Conservation (phyloP, 2,888 invertebrate genomes). For the Anoncus sp. region DNA sequence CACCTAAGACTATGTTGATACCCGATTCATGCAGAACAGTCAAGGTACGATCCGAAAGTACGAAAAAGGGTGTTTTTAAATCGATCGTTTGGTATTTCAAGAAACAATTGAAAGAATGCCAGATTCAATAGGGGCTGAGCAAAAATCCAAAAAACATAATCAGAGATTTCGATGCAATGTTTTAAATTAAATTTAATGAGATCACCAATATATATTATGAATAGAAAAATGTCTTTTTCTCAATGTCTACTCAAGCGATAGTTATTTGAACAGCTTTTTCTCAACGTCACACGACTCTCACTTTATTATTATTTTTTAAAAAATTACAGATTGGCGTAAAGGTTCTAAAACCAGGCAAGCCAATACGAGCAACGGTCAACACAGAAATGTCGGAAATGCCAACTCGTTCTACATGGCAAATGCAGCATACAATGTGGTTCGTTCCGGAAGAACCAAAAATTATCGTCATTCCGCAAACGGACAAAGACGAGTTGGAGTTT, state of each 20-base stretch:
- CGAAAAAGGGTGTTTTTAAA: too few relatives aligned
- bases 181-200: too few relatives aligned
- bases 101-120: too few relatives aligned
- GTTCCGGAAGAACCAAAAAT: slow-evolving; percentile 78
- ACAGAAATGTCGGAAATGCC: slow-evolving; percentile 78
- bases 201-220: too few relatives aligned
- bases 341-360: slow-evolving; percentile 74
- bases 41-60: slow-evolving; percentile 72
- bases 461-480: slow-evolving; percentile 65
- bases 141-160: too few relatives aligned
- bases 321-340: slow-evolving; percentile 75
- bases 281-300: neutral
- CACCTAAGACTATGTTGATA: slow-evolving; percentile 74
- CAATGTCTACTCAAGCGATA: too few relatives aligned
- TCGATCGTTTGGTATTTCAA: too few relatives aligned
- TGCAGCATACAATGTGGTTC: slow-evolving; percentile 79
- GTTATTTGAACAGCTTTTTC: neutral
- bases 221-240: too few relatives aligned
- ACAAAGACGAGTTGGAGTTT: slow-evolving; percentile 72
- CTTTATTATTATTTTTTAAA: neutral
- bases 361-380: slow-evolving; percentile 74
- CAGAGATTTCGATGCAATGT: too few relatives aligned
- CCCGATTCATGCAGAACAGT: slow-evolving; percentile 74
- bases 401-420: slow-evolving; percentile 74
- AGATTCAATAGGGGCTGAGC: too few relatives aligned